Evolutionary conservation across 2,113 vertebrate genomes (phyloP).

Genomic region (Mobula hypostoma): DNA sequence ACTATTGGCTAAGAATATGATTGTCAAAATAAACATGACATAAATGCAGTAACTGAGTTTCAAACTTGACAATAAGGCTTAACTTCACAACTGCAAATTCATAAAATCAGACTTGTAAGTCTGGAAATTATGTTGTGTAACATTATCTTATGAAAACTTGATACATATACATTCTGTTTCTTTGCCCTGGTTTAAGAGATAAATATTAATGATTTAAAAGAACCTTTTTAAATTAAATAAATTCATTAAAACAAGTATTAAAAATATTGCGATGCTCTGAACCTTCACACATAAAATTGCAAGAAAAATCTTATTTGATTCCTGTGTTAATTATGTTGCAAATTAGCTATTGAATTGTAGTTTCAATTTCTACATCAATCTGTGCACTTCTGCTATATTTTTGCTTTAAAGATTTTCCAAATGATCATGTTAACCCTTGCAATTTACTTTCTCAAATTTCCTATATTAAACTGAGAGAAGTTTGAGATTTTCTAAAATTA

Average conservation of each 20-base stretch:
- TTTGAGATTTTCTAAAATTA: background rate
- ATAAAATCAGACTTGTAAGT: background rate
- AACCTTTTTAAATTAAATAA: slow-evolving; percentile 1
- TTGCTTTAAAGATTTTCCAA: background rate
- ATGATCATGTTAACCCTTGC: background rate
- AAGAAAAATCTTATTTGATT: background rate
- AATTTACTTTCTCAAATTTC: background rate
- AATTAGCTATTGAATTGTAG: background rate
- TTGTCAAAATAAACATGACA: background rate
- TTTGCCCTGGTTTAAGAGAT: background rate
- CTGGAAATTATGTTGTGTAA: background rate
- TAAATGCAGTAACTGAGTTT: background rate
- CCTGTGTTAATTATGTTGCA: background rate
- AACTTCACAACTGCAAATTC: background rate
- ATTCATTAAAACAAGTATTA: background rate
- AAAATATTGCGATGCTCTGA: background rate
- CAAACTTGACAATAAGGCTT: background rate
- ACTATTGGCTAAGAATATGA: background rate
- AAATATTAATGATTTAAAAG: slow-evolving; percentile 21
- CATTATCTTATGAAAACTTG: slow-evolving; percentile 23
- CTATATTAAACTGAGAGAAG: background rate
- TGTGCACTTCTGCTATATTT: background rate
- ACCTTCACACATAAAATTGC: background rate
- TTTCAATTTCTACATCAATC: background rate
- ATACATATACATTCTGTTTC: background rate